These are phyloP conservation scores for Polietes domitor DNA, from an alignment of 2,888 invertebrate species.

Conservation along the genomic window DNA sequence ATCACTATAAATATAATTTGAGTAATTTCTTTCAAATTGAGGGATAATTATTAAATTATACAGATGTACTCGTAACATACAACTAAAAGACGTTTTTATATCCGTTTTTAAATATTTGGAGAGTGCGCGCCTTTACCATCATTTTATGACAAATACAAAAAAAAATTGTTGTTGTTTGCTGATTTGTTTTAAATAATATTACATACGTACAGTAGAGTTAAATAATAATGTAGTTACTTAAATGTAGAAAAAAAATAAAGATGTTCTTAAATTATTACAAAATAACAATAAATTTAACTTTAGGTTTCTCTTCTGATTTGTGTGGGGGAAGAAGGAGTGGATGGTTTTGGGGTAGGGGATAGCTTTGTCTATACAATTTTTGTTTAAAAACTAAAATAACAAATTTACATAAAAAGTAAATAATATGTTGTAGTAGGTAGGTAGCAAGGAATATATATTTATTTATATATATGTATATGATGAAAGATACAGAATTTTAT, in stretches of 20 bases:
- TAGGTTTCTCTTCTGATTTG: neutral
- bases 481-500: neutral
- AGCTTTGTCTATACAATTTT: conserved; percentile 5
- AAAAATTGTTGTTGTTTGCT: conserved; percentile 35
- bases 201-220: conserved; percentile 43
- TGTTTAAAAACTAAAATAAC: conserved; percentile 64
- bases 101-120: neutral
- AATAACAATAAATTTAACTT: conserved; percentile 57
- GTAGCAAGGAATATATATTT: neutral
- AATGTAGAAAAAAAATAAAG: conserved; percentile 29
- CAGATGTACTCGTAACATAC: conserved; percentile 34
- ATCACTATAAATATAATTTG: conserved; percentile 59
- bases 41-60: conserved; percentile 47
- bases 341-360: neutral
- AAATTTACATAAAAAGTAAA: conserved; percentile 65
- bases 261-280: conserved; percentile 35
- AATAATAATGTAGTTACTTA: conserved; percentile 49
- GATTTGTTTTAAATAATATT: conserved; percentile 18
- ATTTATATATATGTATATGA: too few relatives aligned
- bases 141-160: conserved; percentile 46
- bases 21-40: conserved; percentile 55
- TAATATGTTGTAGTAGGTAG: conserved; percentile 20
- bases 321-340: too few relatives aligned
- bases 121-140: conserved; percentile 15
- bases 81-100: conserved; percentile 23